Base-by-base conservation (phyloP, 2,113 vertebrate genomes). In the Pomatostomus ruficeps region DNA sequence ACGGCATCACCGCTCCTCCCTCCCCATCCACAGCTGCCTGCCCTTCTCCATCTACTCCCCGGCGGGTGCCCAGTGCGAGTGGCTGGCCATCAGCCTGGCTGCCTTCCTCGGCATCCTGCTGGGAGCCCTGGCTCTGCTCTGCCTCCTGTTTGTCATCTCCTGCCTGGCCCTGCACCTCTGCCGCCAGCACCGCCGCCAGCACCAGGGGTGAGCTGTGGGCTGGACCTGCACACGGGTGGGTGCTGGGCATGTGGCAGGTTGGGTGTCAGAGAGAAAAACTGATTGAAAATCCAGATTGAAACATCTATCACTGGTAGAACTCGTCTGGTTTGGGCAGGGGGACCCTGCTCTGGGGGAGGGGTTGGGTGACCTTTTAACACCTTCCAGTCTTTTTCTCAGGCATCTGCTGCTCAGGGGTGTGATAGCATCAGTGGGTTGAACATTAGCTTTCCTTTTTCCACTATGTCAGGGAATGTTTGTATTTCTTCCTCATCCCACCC, bases 21-120 rank as follows among this genome's bases (percentile, higher is more conserved):
- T 82, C 42, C 13, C 26, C 35, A 20, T 23, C 45, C 19, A 1
- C 95, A 97, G 96, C 52, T 97, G 96, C 58, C 29, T 70, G 54
- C 85, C 93, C 38, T 97, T 94, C 95, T 93, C 92, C 71, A 73
- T 96, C 88, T 94, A 88, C 75, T 94, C 71, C 29, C 85, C 93
- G 3, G 23, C 91, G 0, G 98, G 98, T 0, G 2, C 68, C 7
- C 96, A 0, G n/a, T 98, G 98, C 0, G 95, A 98, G 63, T 31
- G 25, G 18, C 85, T 98, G 51, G 85, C 97, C n/a, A 1, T 98
- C 92, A 94, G 95, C 67, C 93, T 96, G 0, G 10, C 68, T 0
- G 97, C 96, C 7, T 98, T 97, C 94, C 94, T 98, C 0, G 91
- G 98, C 38, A 97, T 98, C 92, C 35, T 98, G 62, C 86, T 98